A percentile compares a stretch with the other conserved stretches of the same genome.
phyloP scores from a whole-genome alignment of 2,888 invertebrate genomes.

The Drosophila mulleri region DNA sequence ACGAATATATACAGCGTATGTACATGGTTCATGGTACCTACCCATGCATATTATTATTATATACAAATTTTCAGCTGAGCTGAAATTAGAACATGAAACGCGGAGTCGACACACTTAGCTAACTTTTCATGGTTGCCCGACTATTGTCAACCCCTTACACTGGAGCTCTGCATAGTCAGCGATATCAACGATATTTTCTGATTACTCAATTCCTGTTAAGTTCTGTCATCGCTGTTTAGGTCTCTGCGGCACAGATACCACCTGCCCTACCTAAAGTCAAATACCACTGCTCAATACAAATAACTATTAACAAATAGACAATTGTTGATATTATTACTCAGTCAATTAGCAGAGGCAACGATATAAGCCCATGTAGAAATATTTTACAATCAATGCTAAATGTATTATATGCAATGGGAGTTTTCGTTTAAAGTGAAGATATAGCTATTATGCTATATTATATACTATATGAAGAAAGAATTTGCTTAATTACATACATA shows the following conservation, averaged over 20 bases:
- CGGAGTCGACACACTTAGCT: slow-evolving; percentile 28
- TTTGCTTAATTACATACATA: too few species aligned
- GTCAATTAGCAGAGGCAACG: neutral
- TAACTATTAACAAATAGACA: slow-evolving; percentile 10
- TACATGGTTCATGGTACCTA: slow-evolving; percentile 1
- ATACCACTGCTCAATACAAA: slow-evolving; percentile 14
- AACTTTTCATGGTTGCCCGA: slow-evolving; percentile 21
- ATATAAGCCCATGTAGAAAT: neutral
- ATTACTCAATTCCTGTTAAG: slow-evolving; percentile 52
- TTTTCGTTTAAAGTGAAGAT: too few species aligned
- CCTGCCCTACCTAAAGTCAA: slow-evolving; percentile 28
- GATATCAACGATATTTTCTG: slow-evolving; percentile 36
- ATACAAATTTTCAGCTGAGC: neutral
- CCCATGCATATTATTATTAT: slow-evolving; percentile 4
- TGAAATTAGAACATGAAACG: slow-evolving; percentile 19
- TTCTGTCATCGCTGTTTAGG: slow-evolving; percentile 27
- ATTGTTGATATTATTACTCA: slow-evolving; percentile 23
- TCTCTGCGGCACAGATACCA: slow-evolving; percentile 22
- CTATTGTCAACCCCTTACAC: slow-evolving; percentile 15
- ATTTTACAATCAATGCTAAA: neutral
- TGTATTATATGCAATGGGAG: too few species aligned
- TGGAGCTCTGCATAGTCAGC: slow-evolving; percentile 5
- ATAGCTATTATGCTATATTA: too few species aligned
- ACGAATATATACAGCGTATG: neutral
- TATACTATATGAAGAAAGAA: too few species aligned